These are phyloP conservation scores for Neotoxoptera formosana DNA, from an alignment of 1,140 invertebrate genomes.

Conservation along the genomic window DNA sequence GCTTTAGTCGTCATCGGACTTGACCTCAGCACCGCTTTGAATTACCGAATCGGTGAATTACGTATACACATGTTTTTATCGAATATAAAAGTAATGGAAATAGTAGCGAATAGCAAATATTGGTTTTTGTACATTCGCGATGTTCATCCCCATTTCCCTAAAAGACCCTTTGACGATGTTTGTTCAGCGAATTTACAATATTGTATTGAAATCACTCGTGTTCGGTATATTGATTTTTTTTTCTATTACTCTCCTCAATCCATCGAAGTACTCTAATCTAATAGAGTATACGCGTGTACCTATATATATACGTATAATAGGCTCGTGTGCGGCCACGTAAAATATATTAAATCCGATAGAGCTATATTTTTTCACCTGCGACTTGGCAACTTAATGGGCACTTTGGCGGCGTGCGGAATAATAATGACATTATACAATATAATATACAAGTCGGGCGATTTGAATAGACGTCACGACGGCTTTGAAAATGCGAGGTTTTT, in stretches of 20 bases:
- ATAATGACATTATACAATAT: neutral
- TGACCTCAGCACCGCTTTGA: neutral
- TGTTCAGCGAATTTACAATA: conserved; percentile 41
- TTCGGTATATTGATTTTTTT: neutral
- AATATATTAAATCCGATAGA: neutral
- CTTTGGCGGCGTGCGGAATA: neutral
- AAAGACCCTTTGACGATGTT: conserved; percentile 46
- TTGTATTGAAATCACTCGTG: conserved; percentile 24
- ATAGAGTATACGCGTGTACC: neutral
- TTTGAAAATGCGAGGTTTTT: neutral
- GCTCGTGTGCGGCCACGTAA: neutral
- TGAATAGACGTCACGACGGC: neutral
- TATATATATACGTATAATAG: neutral
- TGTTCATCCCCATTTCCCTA: conserved; percentile 4
- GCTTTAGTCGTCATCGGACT: neutral
- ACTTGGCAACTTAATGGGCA: neutral
- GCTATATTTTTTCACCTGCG: conserved; percentile 28
- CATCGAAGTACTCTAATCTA: neutral
- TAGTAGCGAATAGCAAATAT: conserved; percentile 30
- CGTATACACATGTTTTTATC: neutral
- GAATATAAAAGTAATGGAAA: conserved; percentile 27
- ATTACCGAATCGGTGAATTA: neutral
- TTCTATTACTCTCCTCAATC: neutral
- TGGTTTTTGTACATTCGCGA: neutral
- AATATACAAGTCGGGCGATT: neutral